These are phyloP conservation scores for Teleopsis dalmanni DNA, from an alignment of 1,140 invertebrate genomes.

Conservation along the genomic window DNA sequence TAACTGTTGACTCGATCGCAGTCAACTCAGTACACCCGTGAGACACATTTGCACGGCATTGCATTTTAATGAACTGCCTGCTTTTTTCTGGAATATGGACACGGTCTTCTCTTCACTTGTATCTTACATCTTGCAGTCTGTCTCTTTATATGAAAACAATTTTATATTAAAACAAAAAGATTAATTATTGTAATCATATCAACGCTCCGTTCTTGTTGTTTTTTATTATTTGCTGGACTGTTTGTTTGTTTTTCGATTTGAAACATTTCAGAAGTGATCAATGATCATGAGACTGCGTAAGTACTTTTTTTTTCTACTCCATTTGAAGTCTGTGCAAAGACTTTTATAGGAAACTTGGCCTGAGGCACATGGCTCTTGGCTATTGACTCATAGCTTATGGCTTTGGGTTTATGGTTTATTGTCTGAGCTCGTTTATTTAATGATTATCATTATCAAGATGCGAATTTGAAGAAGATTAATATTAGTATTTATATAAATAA, in stretches of 20 bases:
- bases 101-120: background rate
- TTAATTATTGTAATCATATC: constrained; percentile 44
- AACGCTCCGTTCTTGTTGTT: constrained; percentile 17
- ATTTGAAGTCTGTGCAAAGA: no score
- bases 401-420: no score
- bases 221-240: background rate
- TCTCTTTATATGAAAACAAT: constrained; percentile 5
- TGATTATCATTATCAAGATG: constrained; percentile 44
- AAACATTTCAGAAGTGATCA: no score
- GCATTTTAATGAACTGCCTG: background rate
- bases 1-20: constrained; percentile 12
- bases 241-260: background rate
- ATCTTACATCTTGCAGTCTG: background rate
- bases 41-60: constrained; percentile 2
- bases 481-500: no score
- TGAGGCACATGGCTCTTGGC: no score
- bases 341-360: no score
- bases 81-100: background rate
- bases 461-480: constrained; percentile 44
- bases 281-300: no score
- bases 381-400: no score
- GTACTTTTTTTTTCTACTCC: no score
- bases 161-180: constrained; percentile 22
- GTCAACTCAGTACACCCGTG: constrained; percentile 4
- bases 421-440: no score